phyloP scores from a whole-genome alignment of 2,113 vertebrate genomes.

The Nothocercus julius region DNA sequence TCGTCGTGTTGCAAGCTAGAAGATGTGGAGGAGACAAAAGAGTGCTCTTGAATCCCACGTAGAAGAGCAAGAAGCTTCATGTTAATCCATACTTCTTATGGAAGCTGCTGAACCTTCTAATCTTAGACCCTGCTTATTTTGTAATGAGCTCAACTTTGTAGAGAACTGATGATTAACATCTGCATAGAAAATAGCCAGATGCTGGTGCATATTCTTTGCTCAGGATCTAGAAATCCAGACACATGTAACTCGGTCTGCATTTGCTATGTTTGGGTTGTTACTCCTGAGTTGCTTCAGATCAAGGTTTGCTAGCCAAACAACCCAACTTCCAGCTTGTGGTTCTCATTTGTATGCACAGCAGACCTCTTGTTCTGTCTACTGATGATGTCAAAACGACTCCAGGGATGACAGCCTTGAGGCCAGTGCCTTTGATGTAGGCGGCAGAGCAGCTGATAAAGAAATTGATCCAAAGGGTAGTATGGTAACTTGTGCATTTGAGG shows the following conservation, averaged over 20 bases:
- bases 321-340: not conserved
- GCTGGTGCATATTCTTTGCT: not conserved
- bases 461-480: not conserved
- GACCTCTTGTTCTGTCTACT: not conserved
- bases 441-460: not conserved
- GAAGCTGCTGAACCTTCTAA: not conserved
- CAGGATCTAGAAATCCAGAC: not conserved
- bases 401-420: not conserved
- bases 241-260: not conserved
- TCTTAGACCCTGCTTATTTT: not conserved
- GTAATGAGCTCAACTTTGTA: not conserved
- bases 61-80: not conserved
- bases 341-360: not conserved
- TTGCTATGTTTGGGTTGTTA: not conserved
- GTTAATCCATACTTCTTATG: not conserved
- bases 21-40: not conserved
- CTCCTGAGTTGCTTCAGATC: not conserved
- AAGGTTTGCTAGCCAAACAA: not conserved
- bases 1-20: not conserved
- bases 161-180: not conserved
- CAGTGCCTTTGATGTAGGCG: rapidly evolving
- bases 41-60: not conserved
- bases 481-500: not conserved
- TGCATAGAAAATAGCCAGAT: not conserved
- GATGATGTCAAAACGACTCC: not conserved